Conservation (phyloP, 2,113 vertebrate species). For the Dipodomys stephensi region DNA sequence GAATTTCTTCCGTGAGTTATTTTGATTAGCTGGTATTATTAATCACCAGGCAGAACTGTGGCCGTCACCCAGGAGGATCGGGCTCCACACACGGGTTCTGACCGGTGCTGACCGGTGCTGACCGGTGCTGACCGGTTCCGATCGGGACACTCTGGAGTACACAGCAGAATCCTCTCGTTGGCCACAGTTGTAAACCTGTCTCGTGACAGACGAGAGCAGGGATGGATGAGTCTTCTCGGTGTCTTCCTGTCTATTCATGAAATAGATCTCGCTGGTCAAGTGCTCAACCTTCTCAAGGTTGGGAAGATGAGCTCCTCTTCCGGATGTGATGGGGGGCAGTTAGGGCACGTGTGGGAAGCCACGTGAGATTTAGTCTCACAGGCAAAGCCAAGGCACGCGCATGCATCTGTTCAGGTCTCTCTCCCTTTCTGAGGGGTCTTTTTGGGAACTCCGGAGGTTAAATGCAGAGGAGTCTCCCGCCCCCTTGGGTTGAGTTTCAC, state of each 20-base stretch:
- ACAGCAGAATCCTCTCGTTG: too few species aligned
- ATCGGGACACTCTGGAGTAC: too few species aligned
- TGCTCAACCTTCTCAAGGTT: slow-evolving; percentile 8
- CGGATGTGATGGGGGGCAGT: neutral
- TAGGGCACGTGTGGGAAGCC: neutral
- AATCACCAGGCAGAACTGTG: too few species aligned
- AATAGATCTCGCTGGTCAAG: neutral
- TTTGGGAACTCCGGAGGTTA: neutral
- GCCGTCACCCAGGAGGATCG: neutral
- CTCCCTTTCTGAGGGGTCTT: slow-evolving; percentile 8
- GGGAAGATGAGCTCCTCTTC: neutral
- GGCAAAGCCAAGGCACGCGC: neutral
- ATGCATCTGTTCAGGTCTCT: neutral
- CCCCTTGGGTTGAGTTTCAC: neutral
- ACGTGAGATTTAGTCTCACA: neutral
- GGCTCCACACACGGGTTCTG: too few species aligned
- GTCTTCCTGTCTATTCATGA: neutral
- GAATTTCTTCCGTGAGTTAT: neutral
- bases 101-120: too few species aligned
- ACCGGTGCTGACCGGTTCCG: too few species aligned
- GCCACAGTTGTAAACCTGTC: too few species aligned
- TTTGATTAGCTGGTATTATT: neutral
- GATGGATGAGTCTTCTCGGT: neutral
- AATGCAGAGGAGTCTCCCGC: neutral
- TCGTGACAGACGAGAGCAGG: too few species aligned